Percentiles rank a stretch among this genome's conserved stretches.
Conservation (phyloP, 1,140 invertebrate species). For the Batillaria attramentaria region DNA sequence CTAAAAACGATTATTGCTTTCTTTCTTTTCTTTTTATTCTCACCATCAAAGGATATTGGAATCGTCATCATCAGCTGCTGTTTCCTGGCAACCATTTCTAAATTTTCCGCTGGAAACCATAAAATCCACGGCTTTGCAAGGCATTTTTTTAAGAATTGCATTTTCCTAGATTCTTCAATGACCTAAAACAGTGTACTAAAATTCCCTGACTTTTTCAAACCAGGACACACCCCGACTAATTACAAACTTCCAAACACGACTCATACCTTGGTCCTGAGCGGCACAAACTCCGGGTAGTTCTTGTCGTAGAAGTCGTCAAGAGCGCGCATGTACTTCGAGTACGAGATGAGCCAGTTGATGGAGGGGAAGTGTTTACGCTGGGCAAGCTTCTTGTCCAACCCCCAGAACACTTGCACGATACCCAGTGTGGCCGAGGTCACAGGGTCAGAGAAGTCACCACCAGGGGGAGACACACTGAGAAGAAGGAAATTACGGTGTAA, state of each 20-base stretch:
- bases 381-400: slow-evolving; percentile 98
- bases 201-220: too few species aligned
- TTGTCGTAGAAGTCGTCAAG: slow-evolving; percentile 99
- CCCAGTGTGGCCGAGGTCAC: slow-evolving; percentile 99
- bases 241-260: neutral
- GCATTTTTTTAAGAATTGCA: too few species aligned
- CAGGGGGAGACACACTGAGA: slow-evolving; percentile 93
- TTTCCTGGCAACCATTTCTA: too few species aligned
- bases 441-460: slow-evolving; percentile 99
- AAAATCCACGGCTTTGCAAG: too few species aligned
- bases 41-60: too few species aligned
- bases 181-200: too few species aligned
- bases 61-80: too few species aligned
- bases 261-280: slow-evolving; percentile 77
- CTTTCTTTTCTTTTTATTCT: too few species aligned
- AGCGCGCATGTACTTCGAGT: slow-evolving; percentile 98
- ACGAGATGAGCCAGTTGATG: slow-evolving; percentile 99
- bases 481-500: neutral
- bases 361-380: slow-evolving; percentile 99
- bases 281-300: slow-evolving; percentile 99
- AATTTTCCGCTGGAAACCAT: too few species aligned
- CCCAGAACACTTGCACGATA: slow-evolving; percentile 99
- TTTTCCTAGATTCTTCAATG: too few species aligned
- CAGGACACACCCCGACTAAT: too few species aligned
- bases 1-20: too few species aligned